These are phyloP conservation scores for Paracentrotus lividus DNA, from an alignment of 53 echinoderm and acorn worm genomes.

Conservation along the genomic window DNA sequence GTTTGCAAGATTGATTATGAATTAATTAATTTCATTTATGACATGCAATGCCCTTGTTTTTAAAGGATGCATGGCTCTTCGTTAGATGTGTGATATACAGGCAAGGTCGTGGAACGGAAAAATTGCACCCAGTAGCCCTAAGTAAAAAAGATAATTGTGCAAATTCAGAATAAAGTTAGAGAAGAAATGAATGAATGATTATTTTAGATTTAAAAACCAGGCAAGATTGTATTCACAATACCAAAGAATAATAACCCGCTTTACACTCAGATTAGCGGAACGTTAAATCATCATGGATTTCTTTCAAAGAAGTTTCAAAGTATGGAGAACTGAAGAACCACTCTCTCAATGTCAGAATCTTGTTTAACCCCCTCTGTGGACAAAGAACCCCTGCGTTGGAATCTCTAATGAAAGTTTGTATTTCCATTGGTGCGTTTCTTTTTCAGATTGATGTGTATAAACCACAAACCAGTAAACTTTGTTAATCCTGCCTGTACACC, in stretches of 20 bases:
- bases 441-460: background rate
- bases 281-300: background rate
- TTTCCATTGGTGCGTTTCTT: slow-evolving; percentile 51
- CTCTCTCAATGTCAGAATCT: slow-evolving; percentile 17
- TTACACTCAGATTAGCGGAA: background rate
- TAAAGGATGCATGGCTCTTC: too few relatives aligned
- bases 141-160: background rate
- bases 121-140: background rate
- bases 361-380: background rate
- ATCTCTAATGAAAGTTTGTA: slow-evolving; percentile 18
- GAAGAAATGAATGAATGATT: too few relatives aligned
- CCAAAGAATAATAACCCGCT: background rate
- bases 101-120: too few relatives aligned
- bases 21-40: too few relatives aligned
- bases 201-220: too few relatives aligned
- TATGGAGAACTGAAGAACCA: background rate
- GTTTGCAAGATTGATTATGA: too few relatives aligned
- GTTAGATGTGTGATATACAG: too few relatives aligned
- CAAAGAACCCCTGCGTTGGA: background rate
- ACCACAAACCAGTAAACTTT: slow-evolving; percentile 24
- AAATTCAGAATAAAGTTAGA: background rate
- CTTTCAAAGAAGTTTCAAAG: background rate
- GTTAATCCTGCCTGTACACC: slow-evolving; percentile 5
- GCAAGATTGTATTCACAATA: background rate
- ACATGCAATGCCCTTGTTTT: too few relatives aligned